Conservation (phyloP, 2,888 invertebrate species). For the Acanthosoma haemorrhoidale region DNA sequence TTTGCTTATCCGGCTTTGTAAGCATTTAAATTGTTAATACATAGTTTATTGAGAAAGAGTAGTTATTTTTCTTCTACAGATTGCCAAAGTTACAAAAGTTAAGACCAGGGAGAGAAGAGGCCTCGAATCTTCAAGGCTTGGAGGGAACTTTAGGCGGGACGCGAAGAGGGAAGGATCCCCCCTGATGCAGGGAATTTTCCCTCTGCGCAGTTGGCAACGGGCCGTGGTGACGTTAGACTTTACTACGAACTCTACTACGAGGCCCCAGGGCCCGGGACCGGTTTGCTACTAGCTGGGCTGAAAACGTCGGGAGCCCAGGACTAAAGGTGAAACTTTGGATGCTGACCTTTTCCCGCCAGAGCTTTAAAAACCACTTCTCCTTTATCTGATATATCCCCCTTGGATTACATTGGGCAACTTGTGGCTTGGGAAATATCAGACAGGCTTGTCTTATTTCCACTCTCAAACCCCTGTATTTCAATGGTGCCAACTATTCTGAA, state of each 20-base stretch:
- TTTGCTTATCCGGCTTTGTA: no score
- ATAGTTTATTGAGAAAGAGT: no score
- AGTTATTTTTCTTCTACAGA: no score
- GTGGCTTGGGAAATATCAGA: no score
- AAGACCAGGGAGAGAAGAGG: no score
- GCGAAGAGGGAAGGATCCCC: neutral
- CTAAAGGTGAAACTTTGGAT: constrained; percentile 12
- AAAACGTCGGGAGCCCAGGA: neutral
- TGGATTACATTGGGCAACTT: no score
- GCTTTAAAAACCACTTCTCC: neutral
- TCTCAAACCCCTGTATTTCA: no score
- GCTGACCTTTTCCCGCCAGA: constrained; percentile 3
- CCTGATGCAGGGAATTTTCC: neutral
- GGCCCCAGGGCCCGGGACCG: constrained; percentile 1
- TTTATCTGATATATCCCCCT: neutral
- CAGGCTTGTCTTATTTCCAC: no score
- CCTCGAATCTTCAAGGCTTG: neutral
- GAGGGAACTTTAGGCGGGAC: constrained; percentile 17
- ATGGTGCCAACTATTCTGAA: no score
- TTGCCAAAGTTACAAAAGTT: no score
- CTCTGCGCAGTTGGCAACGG: neutral
- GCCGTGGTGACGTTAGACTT: neutral
- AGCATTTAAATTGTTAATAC: no score
- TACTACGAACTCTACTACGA: constrained; percentile 25
- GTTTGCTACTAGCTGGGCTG: constrained; percentile 5